phyloP scores from a whole-genome alignment of 1,140 invertebrate species.

The Copidosoma floridanum region DNA sequence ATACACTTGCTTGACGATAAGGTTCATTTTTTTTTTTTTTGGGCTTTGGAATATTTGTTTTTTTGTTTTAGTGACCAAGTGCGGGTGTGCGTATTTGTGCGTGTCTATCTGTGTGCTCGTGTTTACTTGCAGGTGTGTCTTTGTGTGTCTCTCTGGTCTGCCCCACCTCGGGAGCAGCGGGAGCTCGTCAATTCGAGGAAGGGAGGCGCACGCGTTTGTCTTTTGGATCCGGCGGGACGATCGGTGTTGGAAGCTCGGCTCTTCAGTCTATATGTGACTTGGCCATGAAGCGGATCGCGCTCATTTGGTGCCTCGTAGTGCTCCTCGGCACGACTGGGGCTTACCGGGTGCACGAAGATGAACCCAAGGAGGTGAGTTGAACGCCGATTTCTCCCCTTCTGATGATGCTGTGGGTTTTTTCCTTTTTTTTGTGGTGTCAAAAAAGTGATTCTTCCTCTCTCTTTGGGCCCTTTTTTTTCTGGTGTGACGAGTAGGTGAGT shows the following conservation, averaged over 20 bases:
- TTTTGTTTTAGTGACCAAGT: no score
- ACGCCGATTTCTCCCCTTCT: neutral
- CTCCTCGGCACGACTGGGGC: neutral
- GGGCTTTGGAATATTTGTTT: no score
- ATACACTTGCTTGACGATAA: neutral
- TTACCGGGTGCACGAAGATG: slow-evolving; percentile 17
- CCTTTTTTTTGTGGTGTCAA: neutral
- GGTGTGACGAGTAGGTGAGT: no score
- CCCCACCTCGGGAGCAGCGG: no score
- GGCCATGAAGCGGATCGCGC: slow-evolving; percentile 19
- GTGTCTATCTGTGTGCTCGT: no score
- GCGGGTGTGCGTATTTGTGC: no score
- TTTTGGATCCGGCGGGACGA: neutral
- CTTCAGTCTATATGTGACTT: slow-evolving; percentile 12
- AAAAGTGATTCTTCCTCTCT: neutral
- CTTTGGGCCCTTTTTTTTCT: neutral
- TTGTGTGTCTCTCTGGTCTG: no score
- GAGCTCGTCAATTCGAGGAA: no score
- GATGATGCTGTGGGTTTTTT: neutral
- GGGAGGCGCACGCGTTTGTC: no score
- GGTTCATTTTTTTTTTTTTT: no score
- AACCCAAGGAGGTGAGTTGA: slow-evolving; percentile 18
- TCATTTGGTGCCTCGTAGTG: slow-evolving; percentile 1
- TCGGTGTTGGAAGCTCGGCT: no score
- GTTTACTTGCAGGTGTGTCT: no score